Base-by-base conservation (phyloP, 2,113 vertebrate genomes). In the Raphicerus campestris region DNA sequence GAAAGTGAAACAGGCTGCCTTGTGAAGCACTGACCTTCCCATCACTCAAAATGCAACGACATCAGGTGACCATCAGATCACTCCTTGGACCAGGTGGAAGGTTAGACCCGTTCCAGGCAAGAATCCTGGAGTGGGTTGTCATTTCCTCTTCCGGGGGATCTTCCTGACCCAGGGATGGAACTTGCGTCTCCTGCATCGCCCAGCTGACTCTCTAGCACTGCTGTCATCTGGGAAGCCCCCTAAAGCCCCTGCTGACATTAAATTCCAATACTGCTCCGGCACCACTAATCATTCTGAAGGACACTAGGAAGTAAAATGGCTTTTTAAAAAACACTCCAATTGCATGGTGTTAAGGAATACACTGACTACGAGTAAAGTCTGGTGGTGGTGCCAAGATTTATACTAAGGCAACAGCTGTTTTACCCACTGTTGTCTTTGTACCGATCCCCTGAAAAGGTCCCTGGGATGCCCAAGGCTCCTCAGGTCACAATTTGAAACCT, bases 341-440 rank as follows among this genome's bases (percentile, higher is more conserved):
- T 42, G 73, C 26, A 13, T 2, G 24, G 32, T 13, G 28, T 13
- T 61, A 20, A 73, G 35, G 66, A 87, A 51, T n/a, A 73, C 5
- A 5, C 0, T 3, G 15, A 26, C 9, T 10, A 26, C 35, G 5
- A 39, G 32, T 13, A 3, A 30, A 84, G 4, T 5, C 1, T 26
- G 15, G 17, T 28, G 53, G 16, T 11, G 14, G 9, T 66, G 61
- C 11, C 56, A 8, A 15, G 30, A 20, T 45, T 80, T 42, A 32
- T 28, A 13, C 15, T 5, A 35, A 53, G 16, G 9, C 3, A 16
- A 10, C 14, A 26, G 56, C 51, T 80, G 9, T 32, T 63, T 49
- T 19, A 56, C 5, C 42, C 89, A 14, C 45, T 47, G 7, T 3
- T 24, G 22, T 28, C 75, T 88, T 28, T 26, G 56, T 24, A 30